Base-by-base conservation (phyloP, 1,140 invertebrate species). In the Leptopilina boulardi region DNA sequence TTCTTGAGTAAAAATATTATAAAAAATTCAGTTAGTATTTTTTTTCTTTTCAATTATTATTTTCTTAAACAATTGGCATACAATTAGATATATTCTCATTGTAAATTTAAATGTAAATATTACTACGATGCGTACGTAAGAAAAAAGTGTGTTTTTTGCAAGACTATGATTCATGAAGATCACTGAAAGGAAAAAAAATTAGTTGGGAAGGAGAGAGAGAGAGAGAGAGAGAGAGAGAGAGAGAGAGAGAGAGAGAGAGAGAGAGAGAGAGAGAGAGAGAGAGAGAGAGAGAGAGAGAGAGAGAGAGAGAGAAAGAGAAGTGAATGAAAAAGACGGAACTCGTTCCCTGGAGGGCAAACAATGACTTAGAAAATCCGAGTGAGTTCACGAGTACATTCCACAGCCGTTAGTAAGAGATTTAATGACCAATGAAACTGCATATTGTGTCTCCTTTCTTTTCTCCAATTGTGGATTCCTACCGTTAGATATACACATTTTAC, bases 241-340 rank as follows among this genome's bases (percentile, higher is more conserved):
- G 15, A n/a, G 11, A 30, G 26, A 66, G 21, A 66, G n/a, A n/a
- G 18, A 19, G 51, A 54, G 19, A 19, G 59, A 66, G n/a, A 66
- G 30, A 66, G 59, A 66, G 59, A n/a, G n/a, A 3, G 21, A 30
- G 15, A n/a, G 11, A 30, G 26, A 66, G 21, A 66, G n/a, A n/a
- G 18, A 19, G 51, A 54, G 19, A 19, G 59, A 66, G n/a, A 66
- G 30, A 66, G 59, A 66, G 59, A n/a, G n/a, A 3, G 21, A 30
- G 15, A n/a, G n/a, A n/a, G 59, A n/a, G n/a, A 3, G 21, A 30
- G 15, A n/a, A n/a, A 30, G 26, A 66, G 21, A 66, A n/a, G 18
- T 54, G 51, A 54, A 54, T 54, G 59, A 66, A 30, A 66, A 66
- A 66, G 59, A 66, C 59, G 26, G 59, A 66, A 66, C 13, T 34